A percentile compares a stretch with the other conserved stretches of the same genome.
Conservation (phyloP, 2,888 invertebrate genomes). For the Amphiduros pacificus region DNA sequence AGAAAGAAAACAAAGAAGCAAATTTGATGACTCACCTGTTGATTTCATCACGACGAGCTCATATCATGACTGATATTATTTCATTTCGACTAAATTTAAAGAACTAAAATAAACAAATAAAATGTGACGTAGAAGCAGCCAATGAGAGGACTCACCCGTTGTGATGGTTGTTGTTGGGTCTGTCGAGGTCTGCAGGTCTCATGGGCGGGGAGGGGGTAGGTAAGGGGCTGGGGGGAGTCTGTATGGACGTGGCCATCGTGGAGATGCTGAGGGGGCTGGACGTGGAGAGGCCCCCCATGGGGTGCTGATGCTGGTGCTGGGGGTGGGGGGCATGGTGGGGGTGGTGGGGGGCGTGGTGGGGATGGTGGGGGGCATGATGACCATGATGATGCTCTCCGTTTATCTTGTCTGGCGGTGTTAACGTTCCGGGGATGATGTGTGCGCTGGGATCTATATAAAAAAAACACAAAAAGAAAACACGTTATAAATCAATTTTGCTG, state of each 20-base stretch:
- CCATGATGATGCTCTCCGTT: constrained; percentile 14
- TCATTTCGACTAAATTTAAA: too few relatives aligned
- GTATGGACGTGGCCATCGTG: constrained; percentile 67
- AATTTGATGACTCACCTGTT: too few relatives aligned
- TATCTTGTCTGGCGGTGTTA: constrained; percentile 33
- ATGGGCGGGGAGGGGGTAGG: constrained; percentile 60
- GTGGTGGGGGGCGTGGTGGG: not conserved
- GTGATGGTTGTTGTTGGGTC: not conserved
- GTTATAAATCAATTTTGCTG: too few relatives aligned
- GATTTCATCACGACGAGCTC: too few relatives aligned
- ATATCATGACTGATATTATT: too few relatives aligned
- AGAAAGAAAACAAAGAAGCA: too few relatives aligned
- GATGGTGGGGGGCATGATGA: not conserved
- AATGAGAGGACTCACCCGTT: constrained; percentile 2
- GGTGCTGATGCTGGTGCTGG: constrained; percentile 62
- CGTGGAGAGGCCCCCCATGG: constrained; percentile 51
- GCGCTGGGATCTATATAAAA: constrained; percentile 11
- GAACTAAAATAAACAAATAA: too few relatives aligned
- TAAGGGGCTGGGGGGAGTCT: constrained; percentile 77
- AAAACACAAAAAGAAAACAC: not conserved
- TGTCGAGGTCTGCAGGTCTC: not conserved
- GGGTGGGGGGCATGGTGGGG: constrained; percentile 40
- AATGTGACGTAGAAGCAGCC: too few relatives aligned
- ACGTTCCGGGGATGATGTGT: constrained; percentile 58
- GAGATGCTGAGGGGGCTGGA: constrained; percentile 46